A percentile compares a stretch with the other conserved stretches of the same genome.
Evolutionary conservation across 2,797 vertebrate genomes (phyloP).

Genomic region (Clarias platycephalus): DNA sequence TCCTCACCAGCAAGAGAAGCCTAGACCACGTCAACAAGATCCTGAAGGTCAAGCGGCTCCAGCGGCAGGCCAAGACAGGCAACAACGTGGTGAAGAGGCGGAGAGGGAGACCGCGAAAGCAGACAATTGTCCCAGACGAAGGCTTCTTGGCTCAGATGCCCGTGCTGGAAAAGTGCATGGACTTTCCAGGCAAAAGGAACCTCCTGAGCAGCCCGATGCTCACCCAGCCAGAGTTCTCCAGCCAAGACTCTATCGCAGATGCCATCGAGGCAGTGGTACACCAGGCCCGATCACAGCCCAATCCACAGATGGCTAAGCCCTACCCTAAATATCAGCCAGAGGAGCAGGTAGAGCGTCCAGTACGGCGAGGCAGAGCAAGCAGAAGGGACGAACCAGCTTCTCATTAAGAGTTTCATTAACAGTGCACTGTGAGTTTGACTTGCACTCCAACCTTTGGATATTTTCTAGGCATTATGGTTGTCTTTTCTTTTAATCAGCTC

Average conservation of each 20-base stretch:
- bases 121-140: conserved; percentile 74
- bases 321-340: conserved; percentile 72
- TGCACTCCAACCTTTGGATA: conserved; percentile 60
- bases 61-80: conserved; percentile 98
- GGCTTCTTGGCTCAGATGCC: conserved; percentile 92
- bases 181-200: conserved; percentile 86
- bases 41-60: conserved; percentile 95
- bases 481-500: conserved; percentile 42
- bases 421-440: conserved; percentile 57
- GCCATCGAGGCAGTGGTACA: conserved; percentile 96
- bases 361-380: conserved; percentile 78
- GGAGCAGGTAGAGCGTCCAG: conserved; percentile 75
- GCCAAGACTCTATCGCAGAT: conserved; percentile 89
- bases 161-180: conserved; percentile 90
- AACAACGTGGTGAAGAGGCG: conserved; percentile 97
- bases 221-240: conserved; percentile 80
- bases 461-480: conserved; percentile 50
- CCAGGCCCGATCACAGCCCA: conserved; percentile 79
- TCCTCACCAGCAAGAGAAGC: conserved; percentile 89
- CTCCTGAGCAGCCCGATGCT: conserved; percentile 79
- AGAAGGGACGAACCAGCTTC: conserved; percentile 71
- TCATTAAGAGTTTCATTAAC: conserved; percentile 65
- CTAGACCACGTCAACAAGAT: conserved; percentile 99
- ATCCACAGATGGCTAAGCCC: conserved; percentile 68
- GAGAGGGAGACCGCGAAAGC: conserved; percentile 90